These are phyloP conservation scores for Lutraria lutraria DNA, from an alignment of 2,888 invertebrate species.

Conservation along the genomic window DNA sequence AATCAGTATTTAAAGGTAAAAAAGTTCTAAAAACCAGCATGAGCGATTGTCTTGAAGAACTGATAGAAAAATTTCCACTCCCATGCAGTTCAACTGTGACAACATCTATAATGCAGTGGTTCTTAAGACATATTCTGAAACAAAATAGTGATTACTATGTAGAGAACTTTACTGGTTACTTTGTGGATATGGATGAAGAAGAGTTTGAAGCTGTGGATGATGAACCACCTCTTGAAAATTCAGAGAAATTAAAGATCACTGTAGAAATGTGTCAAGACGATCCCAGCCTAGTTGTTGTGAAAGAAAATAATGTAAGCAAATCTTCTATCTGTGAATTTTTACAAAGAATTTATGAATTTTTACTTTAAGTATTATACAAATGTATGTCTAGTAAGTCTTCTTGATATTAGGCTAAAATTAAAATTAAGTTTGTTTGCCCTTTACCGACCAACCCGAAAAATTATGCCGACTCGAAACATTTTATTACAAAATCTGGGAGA, in stretches of 20 bases:
- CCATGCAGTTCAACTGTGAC: neutral
- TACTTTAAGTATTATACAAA: too few relatives aligned
- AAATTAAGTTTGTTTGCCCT: too few relatives aligned
- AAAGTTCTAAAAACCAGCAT: conserved; percentile 27
- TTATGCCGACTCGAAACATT: too few relatives aligned
- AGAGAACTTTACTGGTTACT: conserved; percentile 23
- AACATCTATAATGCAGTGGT: conserved; percentile 31
- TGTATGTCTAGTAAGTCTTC: too few relatives aligned
- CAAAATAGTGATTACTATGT: conserved; percentile 3
- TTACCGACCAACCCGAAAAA: too few relatives aligned
- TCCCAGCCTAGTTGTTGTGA: conserved; percentile 4
- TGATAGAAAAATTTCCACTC: conserved; percentile 22
- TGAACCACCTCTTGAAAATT: neutral
- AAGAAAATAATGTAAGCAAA: conserved; percentile 1
- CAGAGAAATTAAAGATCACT: conserved; percentile 28
- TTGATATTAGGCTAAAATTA: too few relatives aligned
- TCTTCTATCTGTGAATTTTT: neutral
- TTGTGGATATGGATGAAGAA: conserved; percentile 16
- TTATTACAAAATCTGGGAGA: too few relatives aligned
- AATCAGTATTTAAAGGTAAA: neutral
- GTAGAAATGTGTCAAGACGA: conserved; percentile 25
- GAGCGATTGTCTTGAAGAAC: conserved; percentile 13
- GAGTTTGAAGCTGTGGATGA: conserved; percentile 29
- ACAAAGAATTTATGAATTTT: neutral
- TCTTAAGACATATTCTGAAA: conserved; percentile 21